Evolutionary conservation across 2,797 vertebrate species (phyloP), one percentile per base, ranked within the genome.

Genomic region (Hydrophis major): DNA sequence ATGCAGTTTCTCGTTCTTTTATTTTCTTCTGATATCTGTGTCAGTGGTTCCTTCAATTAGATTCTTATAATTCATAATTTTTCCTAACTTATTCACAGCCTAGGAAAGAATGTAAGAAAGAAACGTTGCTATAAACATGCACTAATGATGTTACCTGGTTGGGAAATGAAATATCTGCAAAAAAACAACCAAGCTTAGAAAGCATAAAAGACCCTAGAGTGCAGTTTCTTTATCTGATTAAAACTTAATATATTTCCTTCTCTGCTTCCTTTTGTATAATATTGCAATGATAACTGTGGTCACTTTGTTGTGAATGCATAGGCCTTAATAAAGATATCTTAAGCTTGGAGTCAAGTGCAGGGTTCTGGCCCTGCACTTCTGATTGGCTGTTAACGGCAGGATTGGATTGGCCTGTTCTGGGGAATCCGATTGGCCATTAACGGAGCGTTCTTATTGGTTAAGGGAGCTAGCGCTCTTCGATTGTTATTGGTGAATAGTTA

Each of bases 21-120:
- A 99, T 95, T 99, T 99, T 87, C 99, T 98, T 93, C 98, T 97
- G 96, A 99, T 98, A 88, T 99, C 99, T 0, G 99, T 99, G 97
- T 99, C 99, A 69, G 98, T 99, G 55, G 99, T 99, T 7, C 99
- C 98, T 87, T 99, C 99, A 94, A 98, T 98, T 2, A 98, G 97
- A 96, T 98, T 98, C 96, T 99, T 99, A 93, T 99, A 98, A 97
- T 99, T 99, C 99, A 99, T 99, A 95, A 99, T 99, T 98, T 99
- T 99, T 8, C 99, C 99, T 97, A 99, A 96, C 94, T 99, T 99
- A 95, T 99, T 99, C 95, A 99, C 99, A 61, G 99, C 99, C 99
- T 99, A 90, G 66, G 0, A 89, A 12, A 94, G 93, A 86, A 74
- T 89, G 86, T 74, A 92, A 92, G 88, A 94, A 94, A 92, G 88